Conservation (phyloP, 2,888 invertebrate genomes). For the Isoperla grammatica region DNA sequence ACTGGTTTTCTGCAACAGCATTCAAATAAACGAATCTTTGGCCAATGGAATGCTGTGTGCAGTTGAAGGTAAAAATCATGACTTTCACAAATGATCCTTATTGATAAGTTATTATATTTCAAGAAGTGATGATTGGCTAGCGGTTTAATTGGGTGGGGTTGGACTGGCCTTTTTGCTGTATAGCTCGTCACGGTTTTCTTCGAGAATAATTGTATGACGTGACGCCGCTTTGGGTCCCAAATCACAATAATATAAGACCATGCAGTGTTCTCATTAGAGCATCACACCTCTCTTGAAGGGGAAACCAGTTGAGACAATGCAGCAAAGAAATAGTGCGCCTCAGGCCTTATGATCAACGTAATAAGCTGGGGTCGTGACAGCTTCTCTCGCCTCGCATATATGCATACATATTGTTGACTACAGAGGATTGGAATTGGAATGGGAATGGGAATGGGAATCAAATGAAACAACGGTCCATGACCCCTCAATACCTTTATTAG, state of each 20-base stretch:
- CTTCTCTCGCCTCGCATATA: not conserved
- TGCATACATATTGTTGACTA: constrained; percentile 7
- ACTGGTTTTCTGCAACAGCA: constrained; percentile 9
- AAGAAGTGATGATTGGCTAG: constrained; percentile 21
- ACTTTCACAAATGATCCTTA: constrained; percentile 18
- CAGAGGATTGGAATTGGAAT: not conserved
- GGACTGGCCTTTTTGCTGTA: constrained; percentile 3
- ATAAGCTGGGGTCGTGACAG: constrained; percentile 4
- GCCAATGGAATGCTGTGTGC: not conserved
- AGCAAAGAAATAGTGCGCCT: constrained; percentile 1
- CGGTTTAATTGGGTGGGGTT: constrained; percentile 7
- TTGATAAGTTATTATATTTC: constrained; percentile 22
- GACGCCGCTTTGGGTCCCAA: constrained; percentile 5
- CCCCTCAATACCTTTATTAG: constrained; percentile 21
- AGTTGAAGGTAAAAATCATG: constrained; percentile 11
- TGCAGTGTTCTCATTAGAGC: not conserved
- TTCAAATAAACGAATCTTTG: constrained; percentile 7
- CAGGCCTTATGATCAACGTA: constrained; percentile 10
- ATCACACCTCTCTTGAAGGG: too few relatives aligned
- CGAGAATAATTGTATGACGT: constrained; percentile 15
- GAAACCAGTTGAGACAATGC: constrained; percentile 18
- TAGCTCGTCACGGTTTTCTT: constrained; percentile 11
- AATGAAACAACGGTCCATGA: constrained; percentile 13
- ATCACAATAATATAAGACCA: not conserved
- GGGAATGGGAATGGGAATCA: not conserved